These are phyloP conservation scores for Zaprionus taronus DNA, from an alignment of 1,140 invertebrate species.

Conservation along the genomic window DNA sequence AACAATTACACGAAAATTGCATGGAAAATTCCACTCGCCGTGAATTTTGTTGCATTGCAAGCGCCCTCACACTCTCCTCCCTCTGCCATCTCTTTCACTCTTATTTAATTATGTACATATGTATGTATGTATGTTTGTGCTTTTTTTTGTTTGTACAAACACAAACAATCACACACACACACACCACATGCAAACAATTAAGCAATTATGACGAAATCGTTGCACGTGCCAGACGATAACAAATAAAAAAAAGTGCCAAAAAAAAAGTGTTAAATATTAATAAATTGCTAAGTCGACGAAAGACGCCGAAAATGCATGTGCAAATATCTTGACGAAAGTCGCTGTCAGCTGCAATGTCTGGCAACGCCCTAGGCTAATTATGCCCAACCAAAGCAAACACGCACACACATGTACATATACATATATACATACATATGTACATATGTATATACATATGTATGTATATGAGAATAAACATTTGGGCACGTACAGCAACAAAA, in stretches of 20 bases:
- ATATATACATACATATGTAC: neutral
- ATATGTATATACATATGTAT: neutral
- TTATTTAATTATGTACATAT: slow-evolving; percentile 1
- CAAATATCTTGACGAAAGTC: slow-evolving; percentile 27
- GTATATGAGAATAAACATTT: slow-evolving; percentile 16
- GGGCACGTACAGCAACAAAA: slow-evolving; percentile 24
- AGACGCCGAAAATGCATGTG: slow-evolving; percentile 19
- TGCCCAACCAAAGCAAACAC: slow-evolving; percentile 20
- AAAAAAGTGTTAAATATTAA: neutral
- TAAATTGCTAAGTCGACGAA: neutral
- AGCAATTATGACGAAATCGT: neutral
- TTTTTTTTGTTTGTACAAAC: neutral
- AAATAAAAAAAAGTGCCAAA: neutral
- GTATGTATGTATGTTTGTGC: neutral
- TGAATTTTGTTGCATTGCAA: slow-evolving; percentile 46
- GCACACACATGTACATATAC: neutral
- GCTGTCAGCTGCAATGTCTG: slow-evolving; percentile 9
- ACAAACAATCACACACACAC: slow-evolving; percentile 4
- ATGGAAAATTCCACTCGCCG: slow-evolving; percentile 71
- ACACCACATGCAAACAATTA: neutral
- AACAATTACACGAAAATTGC: slow-evolving; percentile 62
- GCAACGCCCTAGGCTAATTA: slow-evolving; percentile 42
- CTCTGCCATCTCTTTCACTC: neutral
- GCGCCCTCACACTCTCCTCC: slow-evolving; percentile 5
- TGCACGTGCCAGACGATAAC: slow-evolving; percentile 8